Evolutionary conservation across 2,113 vertebrate genomes (phyloP).

Genomic region (Mus pahari): DNA sequence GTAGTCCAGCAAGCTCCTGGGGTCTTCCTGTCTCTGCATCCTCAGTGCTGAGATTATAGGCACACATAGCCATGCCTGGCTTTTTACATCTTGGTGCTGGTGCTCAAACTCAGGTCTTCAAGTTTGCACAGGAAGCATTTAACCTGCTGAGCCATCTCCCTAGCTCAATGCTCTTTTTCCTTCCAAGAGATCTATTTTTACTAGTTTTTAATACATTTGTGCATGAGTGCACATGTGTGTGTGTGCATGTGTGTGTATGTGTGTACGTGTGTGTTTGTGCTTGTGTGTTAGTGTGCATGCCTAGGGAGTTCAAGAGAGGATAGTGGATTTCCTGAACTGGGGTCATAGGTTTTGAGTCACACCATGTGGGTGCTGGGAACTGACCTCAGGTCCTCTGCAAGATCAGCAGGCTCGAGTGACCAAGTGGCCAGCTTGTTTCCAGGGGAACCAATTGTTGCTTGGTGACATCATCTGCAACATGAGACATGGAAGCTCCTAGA

Average conservation of each 20-base stretch:
- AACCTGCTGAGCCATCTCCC: too few relatives aligned
- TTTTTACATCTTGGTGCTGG: not conserved
- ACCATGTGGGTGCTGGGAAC: too few relatives aligned
- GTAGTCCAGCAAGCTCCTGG: not conserved
- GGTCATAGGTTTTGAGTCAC: too few relatives aligned
- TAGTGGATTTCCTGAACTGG: too few relatives aligned
- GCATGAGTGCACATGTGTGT: not conserved
- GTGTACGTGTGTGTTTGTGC: not conserved
- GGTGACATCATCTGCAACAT: not conserved
- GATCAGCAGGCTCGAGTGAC: too few relatives aligned
- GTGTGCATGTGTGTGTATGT: not conserved
- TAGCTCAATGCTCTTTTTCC: not conserved
- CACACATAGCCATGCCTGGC: not conserved
- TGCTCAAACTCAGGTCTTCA: not conserved
- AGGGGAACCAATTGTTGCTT: not conserved
- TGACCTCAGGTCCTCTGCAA: too few relatives aligned
- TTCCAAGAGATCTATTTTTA: not conserved
- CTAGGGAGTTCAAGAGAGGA: too few relatives aligned
- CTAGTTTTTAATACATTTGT: not conserved
- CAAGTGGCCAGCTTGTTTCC: not conserved
- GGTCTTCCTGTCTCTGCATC: not conserved
- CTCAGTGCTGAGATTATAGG: not conserved
- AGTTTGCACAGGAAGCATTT: not conserved
- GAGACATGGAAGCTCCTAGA: not conserved
- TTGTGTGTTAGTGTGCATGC: not conserved